These are phyloP conservation scores for Crotalus viridis DNA, from an alignment of 2,113 vertebrate genomes.

Conservation along the genomic window DNA sequence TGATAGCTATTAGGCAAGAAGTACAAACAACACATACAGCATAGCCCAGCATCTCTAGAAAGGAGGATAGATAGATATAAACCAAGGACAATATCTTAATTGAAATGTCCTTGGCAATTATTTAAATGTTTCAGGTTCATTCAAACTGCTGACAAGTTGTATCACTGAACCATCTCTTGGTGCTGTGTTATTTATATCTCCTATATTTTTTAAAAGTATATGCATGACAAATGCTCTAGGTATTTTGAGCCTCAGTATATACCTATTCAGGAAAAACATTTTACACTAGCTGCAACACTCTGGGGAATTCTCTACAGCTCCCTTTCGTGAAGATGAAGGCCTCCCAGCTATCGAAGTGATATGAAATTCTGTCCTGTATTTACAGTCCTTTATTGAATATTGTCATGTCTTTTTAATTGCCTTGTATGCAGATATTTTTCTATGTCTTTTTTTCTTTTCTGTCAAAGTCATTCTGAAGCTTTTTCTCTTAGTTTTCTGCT, in stretches of 20 bases:
- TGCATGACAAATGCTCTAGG: not conserved
- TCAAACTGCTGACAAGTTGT: not conserved
- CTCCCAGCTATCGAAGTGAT: not conserved
- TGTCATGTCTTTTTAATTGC: not conserved
- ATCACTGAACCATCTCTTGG: not conserved
- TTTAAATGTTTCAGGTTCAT: not conserved
- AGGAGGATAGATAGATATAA: not conserved
- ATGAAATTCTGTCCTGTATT: not conserved
- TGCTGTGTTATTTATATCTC: not conserved
- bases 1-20: not conserved
- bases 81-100: not conserved
- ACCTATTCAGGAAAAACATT: not conserved
- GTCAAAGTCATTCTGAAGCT: not conserved
- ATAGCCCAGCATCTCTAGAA: not conserved
- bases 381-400: not conserved
- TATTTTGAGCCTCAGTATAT: not conserved
- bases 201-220: not conserved
- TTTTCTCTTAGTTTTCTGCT: not conserved
- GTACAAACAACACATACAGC: not conserved
- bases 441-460: not conserved
- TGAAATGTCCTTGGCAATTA: not conserved
- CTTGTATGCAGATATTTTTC: not conserved
- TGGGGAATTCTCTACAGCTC: not conserved
- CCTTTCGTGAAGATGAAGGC: not conserved
- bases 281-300: not conserved